Percentiles rank a stretch among this genome's conserved stretches.
Evolutionary conservation across 2,113 vertebrate genomes (phyloP).

Genomic region (Anhinga anhinga): DNA sequence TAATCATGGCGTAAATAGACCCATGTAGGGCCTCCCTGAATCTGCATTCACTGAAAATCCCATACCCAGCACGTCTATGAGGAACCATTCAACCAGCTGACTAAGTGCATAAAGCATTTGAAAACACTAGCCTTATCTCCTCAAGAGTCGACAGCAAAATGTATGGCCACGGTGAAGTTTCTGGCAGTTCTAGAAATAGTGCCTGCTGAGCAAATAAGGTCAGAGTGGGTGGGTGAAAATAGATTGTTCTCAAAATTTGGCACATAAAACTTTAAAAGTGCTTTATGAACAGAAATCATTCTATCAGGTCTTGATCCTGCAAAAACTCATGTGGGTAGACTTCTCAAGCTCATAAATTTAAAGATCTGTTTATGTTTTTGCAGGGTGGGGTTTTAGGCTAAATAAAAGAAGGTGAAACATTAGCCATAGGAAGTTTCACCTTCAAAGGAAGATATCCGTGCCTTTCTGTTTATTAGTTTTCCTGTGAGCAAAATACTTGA

Average conservation of each 20-base stretch:
- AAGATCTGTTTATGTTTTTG: constrained; percentile 1
- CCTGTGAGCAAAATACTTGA: constrained; percentile 5
- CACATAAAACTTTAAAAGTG: constrained; percentile 52
- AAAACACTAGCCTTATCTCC: constrained; percentile 50
- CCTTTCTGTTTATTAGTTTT: constrained; percentile 29
- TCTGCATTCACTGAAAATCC: constrained; percentile 36
- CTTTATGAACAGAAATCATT: constrained; percentile 54
- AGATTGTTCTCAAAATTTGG: constrained; percentile 62
- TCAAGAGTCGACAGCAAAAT: constrained; percentile 55
- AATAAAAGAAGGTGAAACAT: constrained; percentile 37
- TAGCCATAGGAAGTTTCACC: constrained; percentile 13
- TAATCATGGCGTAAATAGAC: constrained; percentile 48
- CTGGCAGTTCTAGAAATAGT: constrained; percentile 57
- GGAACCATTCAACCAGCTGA: constrained; percentile 24
- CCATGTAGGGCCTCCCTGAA: constrained; percentile 31
- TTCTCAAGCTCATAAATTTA: constrained; percentile 25
- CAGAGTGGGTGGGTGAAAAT: constrained; percentile 59
- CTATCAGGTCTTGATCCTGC: constrained; percentile 47
- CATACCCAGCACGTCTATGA: background rate
- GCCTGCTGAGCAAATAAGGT: constrained; percentile 60
- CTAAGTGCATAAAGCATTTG: constrained; percentile 53
- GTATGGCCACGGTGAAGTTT: constrained; percentile 33
- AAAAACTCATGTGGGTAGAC: constrained; percentile 19
- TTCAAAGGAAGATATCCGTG: background rate
- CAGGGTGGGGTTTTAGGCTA: constrained; percentile 9